Evolutionary conservation across 2,113 vertebrate genomes (phyloP).

Genomic region (Urocynchramus pylzowi): DNA sequence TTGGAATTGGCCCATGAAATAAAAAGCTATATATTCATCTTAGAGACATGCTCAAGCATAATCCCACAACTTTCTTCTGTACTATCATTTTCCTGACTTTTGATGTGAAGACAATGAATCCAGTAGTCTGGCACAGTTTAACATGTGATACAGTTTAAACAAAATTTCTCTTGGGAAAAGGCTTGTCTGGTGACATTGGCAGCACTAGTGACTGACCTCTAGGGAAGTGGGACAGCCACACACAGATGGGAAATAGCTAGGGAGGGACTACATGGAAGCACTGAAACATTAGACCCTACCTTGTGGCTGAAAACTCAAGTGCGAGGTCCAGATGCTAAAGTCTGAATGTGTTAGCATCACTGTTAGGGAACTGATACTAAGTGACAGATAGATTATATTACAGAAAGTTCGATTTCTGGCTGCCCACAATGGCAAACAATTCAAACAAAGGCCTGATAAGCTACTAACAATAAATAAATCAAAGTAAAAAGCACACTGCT

Average conservation of each 20-base stretch:
- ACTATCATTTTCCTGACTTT: background rate
- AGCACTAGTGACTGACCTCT: conserved; percentile 36
- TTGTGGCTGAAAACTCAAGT: conserved; percentile 26
- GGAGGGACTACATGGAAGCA: conserved; percentile 42
- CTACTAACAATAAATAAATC: conserved; percentile 50
- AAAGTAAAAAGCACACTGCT: conserved; percentile 13
- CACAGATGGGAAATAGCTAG: conserved; percentile 71
- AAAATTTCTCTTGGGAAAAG: conserved; percentile 49
- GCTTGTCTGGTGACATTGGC: conserved; percentile 38
- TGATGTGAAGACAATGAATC: background rate
- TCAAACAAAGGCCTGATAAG: conserved; percentile 34
- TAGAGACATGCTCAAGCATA: background rate
- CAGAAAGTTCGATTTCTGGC: conserved; percentile 32
- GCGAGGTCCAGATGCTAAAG: conserved; percentile 58
- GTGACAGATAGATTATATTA: conserved; percentile 56
- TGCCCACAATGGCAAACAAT: conserved; percentile 5
- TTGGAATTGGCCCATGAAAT: background rate
- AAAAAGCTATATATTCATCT: background rate
- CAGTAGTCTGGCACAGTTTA: background rate
- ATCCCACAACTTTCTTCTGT: background rate
- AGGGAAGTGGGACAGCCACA: conserved; percentile 53
- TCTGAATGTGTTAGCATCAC: conserved; percentile 52
- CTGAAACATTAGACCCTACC: conserved; percentile 42
- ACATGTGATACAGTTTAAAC: background rate
- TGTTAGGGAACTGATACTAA: conserved; percentile 5